Evolutionary conservation across 2,888 invertebrate genomes (phyloP).

Genomic region (Acanthococcus lagerstroemiae): DNA sequence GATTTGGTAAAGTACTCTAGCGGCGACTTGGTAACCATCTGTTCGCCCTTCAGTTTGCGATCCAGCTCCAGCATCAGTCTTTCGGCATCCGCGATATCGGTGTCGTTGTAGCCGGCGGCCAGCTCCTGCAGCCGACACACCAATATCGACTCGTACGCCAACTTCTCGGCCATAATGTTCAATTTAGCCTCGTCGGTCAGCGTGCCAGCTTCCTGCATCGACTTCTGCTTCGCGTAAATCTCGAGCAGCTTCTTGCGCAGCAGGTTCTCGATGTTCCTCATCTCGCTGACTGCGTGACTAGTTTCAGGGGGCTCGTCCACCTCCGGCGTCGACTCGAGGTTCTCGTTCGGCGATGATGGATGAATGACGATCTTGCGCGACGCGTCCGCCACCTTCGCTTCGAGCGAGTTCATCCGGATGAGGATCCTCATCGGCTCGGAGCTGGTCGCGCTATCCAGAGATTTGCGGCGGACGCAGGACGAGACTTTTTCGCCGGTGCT

Average conservation of each 20-base stretch:
- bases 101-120: slow-evolving; percentile 48
- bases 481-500: slow-evolving; percentile 43
- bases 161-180: slow-evolving; percentile 64
- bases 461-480: slow-evolving; percentile 55
- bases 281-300: slow-evolving; percentile 38
- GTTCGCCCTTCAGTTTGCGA: slow-evolving; percentile 52
- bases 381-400: slow-evolving; percentile 62
- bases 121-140: slow-evolving; percentile 59
- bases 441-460: slow-evolving; percentile 58
- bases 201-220: slow-evolving; percentile 55
- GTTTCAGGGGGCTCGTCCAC: slow-evolving; percentile 35
- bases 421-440: slow-evolving; percentile 71
- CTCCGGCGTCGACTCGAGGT: slow-evolving; percentile 23
- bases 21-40: slow-evolving; percentile 43
- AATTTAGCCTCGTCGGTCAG: slow-evolving; percentile 57
- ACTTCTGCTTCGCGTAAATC: slow-evolving; percentile 56
- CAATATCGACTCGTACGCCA: slow-evolving; percentile 68
- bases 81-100: slow-evolving; percentile 53
- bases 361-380: slow-evolving; percentile 40
- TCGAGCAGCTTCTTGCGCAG: slow-evolving; percentile 58
- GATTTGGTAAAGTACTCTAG: slow-evolving; percentile 65
- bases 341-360: slow-evolving; percentile 14
- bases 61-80: slow-evolving; percentile 63
- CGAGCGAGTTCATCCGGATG: slow-evolving; percentile 63
- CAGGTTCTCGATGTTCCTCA: slow-evolving; percentile 50